Percentiles rank a stretch among this genome's conserved stretches.
These are phyloP conservation scores for Bovichtus variegatus DNA, from an alignment of 2,797 vertebrate species.

Conservation along the genomic window DNA sequence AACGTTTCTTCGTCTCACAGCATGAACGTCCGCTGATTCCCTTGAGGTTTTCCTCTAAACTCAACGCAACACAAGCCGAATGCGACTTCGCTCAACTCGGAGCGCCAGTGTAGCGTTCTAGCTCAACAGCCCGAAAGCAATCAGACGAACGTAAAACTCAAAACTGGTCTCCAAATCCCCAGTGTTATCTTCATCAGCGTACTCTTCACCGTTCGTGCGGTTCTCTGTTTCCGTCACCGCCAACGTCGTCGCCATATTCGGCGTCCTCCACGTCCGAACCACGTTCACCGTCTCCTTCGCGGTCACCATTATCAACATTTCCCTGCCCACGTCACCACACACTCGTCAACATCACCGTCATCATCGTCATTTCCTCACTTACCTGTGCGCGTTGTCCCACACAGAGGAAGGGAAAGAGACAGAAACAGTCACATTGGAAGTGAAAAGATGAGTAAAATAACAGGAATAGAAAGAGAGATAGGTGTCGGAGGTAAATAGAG, in stretches of 20 bases:
- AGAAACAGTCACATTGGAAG: constrained; percentile 45
- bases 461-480: constrained; percentile 31
- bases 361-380: constrained; percentile 52
- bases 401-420: constrained; percentile 50
- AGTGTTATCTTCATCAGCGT: background rate
- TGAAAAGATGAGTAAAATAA: constrained; percentile 27
- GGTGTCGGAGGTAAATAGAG: constrained; percentile 1
- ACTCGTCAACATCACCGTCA: constrained; percentile 1
- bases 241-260: background rate
- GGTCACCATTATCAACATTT: background rate
- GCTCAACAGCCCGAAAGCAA: background rate
- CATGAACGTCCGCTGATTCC: background rate
- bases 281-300: background rate
- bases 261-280: background rate
- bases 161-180: background rate
- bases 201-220: background rate
- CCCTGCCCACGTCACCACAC: constrained; percentile 15
- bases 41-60: constrained; percentile 45
- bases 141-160: background rate
- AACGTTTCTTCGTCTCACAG: constrained; percentile 36
- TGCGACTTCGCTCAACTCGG: constrained; percentile 11
- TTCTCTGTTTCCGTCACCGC: background rate
- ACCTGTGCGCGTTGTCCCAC: constrained; percentile 58
- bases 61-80: constrained; percentile 12
- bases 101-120: background rate